These are phyloP conservation scores for Oxystoma pomonae DNA, from an alignment of 2,888 invertebrate genomes.

Conservation along the genomic window DNA sequence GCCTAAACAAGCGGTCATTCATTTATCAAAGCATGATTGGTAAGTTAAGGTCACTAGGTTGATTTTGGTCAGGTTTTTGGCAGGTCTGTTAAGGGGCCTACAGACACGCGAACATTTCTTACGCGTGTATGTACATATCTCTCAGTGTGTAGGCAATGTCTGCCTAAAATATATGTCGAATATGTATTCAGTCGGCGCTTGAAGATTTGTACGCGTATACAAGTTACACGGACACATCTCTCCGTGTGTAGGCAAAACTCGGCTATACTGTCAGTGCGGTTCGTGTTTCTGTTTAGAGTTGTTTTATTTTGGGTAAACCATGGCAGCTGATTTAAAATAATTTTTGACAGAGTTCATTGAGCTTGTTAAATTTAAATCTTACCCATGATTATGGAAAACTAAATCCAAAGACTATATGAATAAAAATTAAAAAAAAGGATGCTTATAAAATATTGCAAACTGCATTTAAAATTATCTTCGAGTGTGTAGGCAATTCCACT, in stretches of 20 bases:
- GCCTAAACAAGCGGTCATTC: conserved; percentile 51
- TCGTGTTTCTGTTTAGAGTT: too few relatives aligned
- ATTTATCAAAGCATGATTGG: conserved; percentile 50
- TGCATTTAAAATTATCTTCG: neutral
- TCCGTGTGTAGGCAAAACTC: neutral
- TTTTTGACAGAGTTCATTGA: too few relatives aligned
- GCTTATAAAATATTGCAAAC: too few relatives aligned
- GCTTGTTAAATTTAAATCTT: too few relatives aligned
- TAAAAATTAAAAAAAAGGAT: too few relatives aligned
- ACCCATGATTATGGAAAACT: too few relatives aligned
- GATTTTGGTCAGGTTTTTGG: neutral
- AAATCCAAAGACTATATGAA: too few relatives aligned
- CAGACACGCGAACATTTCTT: conserved; percentile 5
- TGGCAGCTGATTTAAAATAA: too few relatives aligned
- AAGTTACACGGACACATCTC: neutral
- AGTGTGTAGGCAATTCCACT: neutral
- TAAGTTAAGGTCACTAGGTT: too few relatives aligned
- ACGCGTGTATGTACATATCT: neutral
- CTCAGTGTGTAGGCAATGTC: conserved; percentile 3
- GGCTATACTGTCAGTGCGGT: neutral
- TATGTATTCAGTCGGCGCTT: conserved; percentile 4
- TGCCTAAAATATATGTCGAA: conserved; percentile 5
- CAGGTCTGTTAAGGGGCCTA: neutral
- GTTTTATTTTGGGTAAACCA: too few relatives aligned
- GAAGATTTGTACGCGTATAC: conserved; percentile 3